A percentile compares a stretch with the other conserved stretches of the same genome.
phyloP scores from a whole-genome alignment of 2,888 invertebrate genomes.

The Eubasilissa splendida region DNA sequence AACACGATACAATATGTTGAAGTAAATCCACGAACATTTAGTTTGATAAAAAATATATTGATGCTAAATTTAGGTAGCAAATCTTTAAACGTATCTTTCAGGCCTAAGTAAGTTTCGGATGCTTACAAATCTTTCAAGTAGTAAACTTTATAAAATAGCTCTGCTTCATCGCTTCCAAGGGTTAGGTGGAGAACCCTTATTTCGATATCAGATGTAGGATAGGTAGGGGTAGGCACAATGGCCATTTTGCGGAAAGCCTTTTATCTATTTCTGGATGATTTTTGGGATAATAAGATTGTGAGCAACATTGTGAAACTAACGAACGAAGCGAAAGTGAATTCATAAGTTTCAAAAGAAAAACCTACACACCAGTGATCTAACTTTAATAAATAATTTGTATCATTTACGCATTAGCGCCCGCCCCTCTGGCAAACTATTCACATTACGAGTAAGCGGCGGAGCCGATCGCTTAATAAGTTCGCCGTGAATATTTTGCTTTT shows the following conservation, averaged over 20 bases:
- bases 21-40: no score
- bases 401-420: no score
- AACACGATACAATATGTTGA: no score
- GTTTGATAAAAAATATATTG: no score
- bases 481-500: no score
- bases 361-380: no score
- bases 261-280: conserved; percentile 25
- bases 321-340: background rate
- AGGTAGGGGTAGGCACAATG: background rate
- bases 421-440: no score
- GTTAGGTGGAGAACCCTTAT: background rate
- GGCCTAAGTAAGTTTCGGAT: background rate
- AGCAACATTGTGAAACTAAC: conserved; percentile 19
- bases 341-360: background rate
- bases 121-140: conserved; percentile 21
- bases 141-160: conserved; percentile 19
- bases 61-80: no score
- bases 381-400: no score
- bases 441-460: no score
- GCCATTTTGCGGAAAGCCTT: conserved; percentile 9
- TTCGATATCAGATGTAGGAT: background rate
- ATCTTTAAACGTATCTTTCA: no score
- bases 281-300: conserved; percentile 23
- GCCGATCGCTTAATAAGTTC: no score
- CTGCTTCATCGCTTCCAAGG: conserved; percentile 29